Conservation (phyloP, 2,888 invertebrate genomes). For the Xylota segnis region DNA sequence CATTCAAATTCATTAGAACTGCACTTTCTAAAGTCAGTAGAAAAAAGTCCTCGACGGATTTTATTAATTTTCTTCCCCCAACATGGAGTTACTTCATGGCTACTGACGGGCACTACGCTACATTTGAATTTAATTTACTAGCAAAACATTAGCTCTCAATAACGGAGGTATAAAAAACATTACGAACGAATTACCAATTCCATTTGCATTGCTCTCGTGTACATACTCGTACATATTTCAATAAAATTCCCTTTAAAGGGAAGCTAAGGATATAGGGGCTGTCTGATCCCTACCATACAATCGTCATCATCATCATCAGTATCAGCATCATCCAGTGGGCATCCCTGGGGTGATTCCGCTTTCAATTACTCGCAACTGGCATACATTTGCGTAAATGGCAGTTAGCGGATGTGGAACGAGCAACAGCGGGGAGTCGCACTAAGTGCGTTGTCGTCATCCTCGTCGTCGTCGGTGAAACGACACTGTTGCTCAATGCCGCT, state of each 20-base stretch:
- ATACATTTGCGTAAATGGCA: slow-evolving; percentile 52
- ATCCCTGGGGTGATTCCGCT: slow-evolving; percentile 56
- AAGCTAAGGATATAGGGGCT: not conserved
- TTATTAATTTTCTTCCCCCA: no score
- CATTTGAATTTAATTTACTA: slow-evolving; percentile 37
- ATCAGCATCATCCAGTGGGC: slow-evolving; percentile 33
- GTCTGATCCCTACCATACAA: slow-evolving; percentile 8
- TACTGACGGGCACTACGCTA: no score
- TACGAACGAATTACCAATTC: slow-evolving; percentile 33
- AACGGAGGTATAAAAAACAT: not conserved
- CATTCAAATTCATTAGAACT: no score
- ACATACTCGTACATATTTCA: slow-evolving; percentile 12
- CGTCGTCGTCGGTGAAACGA: not conserved
- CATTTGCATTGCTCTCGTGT: slow-evolving; percentile 13
- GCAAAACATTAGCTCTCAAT: slow-evolving; percentile 44
- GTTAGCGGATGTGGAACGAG: slow-evolving; percentile 33
- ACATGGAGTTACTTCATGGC: no score
- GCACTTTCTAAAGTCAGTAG: no score
- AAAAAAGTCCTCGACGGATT: no score
- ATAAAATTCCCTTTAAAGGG: slow-evolving; percentile 14
- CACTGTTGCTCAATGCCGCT: slow-evolving; percentile 33
- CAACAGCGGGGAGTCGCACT: slow-evolving; percentile 4
- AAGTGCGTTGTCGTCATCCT: slow-evolving; percentile 36
- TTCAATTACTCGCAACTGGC: slow-evolving; percentile 59
- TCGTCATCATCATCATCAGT: slow-evolving; percentile 29